Conservation (phyloP, 2,113 vertebrate genomes). For the Microcebus murinus region DNA sequence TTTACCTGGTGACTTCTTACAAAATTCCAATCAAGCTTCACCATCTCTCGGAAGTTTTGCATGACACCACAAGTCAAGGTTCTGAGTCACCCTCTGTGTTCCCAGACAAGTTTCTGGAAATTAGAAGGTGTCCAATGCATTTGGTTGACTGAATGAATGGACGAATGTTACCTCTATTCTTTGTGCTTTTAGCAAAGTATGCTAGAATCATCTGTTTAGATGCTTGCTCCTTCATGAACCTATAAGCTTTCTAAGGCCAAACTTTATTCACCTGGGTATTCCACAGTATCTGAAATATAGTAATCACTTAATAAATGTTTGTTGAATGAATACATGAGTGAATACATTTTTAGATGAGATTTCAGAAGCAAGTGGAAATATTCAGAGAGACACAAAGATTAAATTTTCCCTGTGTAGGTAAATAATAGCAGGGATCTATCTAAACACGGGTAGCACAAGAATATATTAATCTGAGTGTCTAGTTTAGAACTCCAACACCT, state of each 20-base stretch:
- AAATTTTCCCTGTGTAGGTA: neutral
- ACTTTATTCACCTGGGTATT: neutral
- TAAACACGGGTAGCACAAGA: neutral
- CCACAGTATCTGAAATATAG: neutral
- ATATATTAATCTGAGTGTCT: neutral
- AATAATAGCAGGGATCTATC: neutral
- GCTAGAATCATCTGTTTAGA: neutral
- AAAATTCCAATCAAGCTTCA: neutral
- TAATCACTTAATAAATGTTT: constrained; percentile 48
- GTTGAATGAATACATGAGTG: constrained; percentile 11
- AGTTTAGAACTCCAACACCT: neutral
- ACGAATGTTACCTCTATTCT: neutral
- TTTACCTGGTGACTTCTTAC: neutral
- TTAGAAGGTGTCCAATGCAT: neutral
- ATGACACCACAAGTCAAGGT: neutral
- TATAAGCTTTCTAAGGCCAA: neutral
- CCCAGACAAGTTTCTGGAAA: neutral
- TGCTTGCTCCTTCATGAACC: neutral
- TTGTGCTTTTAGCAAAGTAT: neutral
- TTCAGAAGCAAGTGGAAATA: neutral
- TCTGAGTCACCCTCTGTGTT: neutral
- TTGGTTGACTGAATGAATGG: neutral
- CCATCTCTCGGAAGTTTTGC: neutral
- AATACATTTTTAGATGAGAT: constrained; percentile 29
- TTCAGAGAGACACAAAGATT: neutral